Percentiles rank a stretch among this genome's conserved stretches.
These are phyloP conservation scores for Uria aalge DNA, from an alignment of 2,113 vertebrate species.

Conservation along the genomic window DNA sequence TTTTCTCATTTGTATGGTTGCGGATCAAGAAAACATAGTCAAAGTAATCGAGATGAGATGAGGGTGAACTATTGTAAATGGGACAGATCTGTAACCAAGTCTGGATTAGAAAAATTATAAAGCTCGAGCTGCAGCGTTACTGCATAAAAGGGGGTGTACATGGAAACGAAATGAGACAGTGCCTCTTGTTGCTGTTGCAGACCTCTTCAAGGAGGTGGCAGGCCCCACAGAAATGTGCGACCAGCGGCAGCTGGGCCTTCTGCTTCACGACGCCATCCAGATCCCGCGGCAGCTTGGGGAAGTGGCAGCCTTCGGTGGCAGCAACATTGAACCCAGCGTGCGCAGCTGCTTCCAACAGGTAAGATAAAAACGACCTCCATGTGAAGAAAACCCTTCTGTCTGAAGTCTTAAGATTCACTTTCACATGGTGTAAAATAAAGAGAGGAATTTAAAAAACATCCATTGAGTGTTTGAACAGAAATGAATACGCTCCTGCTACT, in stretches of 20 bases:
- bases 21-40: not conserved
- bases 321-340: constrained; percentile 97
- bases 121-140: not conserved
- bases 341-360: constrained; percentile 97
- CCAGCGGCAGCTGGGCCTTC: constrained; percentile 91
- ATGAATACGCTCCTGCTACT: not conserved
- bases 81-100: not conserved
- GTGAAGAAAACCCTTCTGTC: not conserved
- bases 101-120: not conserved
- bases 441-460: not conserved
- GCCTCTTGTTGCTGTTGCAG: constrained; percentile 60
- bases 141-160: not conserved
- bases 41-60: not conserved
- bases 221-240: constrained; percentile 90
- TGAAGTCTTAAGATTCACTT: not conserved
- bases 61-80: not conserved
- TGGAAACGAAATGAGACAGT: not conserved
- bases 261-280: constrained; percentile 95
- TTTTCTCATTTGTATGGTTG: not conserved
- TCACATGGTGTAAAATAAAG: not conserved
- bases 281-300: constrained; percentile 94
- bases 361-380: not conserved
- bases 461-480: not conserved
- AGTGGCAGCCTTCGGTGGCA: constrained; percentile 94
- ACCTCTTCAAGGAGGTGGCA: constrained; percentile 91